Conservation (phyloP, 2,113 vertebrate genomes). For the Thermophis baileyi region DNA sequence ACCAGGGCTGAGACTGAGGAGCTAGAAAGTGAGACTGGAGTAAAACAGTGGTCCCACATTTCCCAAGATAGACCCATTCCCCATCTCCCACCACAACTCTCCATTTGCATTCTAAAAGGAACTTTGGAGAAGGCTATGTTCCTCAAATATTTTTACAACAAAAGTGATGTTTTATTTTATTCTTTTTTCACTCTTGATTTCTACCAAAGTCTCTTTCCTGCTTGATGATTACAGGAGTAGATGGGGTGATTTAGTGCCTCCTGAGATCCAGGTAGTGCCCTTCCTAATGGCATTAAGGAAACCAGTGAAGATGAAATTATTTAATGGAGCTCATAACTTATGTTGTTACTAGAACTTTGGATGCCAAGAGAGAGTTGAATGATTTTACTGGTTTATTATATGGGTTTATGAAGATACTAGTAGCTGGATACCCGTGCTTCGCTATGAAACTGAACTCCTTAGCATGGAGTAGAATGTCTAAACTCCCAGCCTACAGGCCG, state of each 20-base stretch:
- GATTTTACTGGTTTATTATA: not conserved
- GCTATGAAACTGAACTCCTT: too few relatives aligned
- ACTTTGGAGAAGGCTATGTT: not conserved
- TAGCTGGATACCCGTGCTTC: too few relatives aligned
- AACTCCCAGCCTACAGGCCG: too few relatives aligned
- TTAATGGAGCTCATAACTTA: not conserved
- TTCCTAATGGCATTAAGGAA: not conserved
- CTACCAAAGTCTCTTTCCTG: conserved; percentile 17
- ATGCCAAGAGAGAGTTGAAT: not conserved
- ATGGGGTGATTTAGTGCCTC: not conserved
- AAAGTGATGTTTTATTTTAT: not conserved
- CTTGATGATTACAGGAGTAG: not conserved
- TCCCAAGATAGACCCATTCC: not conserved
- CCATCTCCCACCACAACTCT: not conserved
- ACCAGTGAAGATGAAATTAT: not conserved
- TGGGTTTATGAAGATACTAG: not conserved
- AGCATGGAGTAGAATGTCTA: too few relatives aligned
- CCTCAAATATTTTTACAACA: not conserved
- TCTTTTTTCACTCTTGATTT: not conserved
- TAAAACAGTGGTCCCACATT: not conserved
- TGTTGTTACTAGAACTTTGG: not conserved
- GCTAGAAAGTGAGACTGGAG: not conserved
- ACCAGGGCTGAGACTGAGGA: not conserved
- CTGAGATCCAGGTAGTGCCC: not conserved
- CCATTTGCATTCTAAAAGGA: not conserved